Conservation (phyloP, 2,888 invertebrate genomes). For the Coelinius sp. region DNA sequence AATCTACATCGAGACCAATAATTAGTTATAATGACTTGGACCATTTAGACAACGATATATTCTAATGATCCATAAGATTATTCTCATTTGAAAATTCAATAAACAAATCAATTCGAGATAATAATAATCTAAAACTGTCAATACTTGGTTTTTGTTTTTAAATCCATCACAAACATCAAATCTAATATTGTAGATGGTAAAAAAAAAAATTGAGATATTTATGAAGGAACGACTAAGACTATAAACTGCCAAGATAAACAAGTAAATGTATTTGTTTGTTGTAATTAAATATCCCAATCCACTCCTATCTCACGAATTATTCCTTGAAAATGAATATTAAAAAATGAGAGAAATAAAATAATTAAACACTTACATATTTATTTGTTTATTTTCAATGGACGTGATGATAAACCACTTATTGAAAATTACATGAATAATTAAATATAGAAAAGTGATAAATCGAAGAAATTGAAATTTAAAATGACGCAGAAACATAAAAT, state of each 20-base stretch:
- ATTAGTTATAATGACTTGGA: conserved; percentile 93
- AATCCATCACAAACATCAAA: too few relatives aligned
- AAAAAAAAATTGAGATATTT: conserved; percentile 13
- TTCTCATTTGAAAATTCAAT: not conserved
- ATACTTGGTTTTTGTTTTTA: not conserved
- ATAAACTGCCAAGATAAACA: conserved; percentile 43
- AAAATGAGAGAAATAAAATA: not conserved
- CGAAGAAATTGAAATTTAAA: not conserved
- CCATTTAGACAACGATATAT: conserved; percentile 87
- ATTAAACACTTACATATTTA: conserved; percentile 13
- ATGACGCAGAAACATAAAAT: not conserved
- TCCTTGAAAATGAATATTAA: conserved; percentile 9
- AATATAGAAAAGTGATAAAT: not conserved
- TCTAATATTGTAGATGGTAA: conserved; percentile 1
- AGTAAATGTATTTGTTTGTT: conserved; percentile 65
- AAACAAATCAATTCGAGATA: not conserved
- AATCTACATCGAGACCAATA: conserved; percentile 77
- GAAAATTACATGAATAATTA: conserved; percentile 15
- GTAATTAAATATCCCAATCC: conserved; percentile 54
- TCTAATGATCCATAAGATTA: conserved; percentile 71
- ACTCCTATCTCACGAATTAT: conserved; percentile 51
- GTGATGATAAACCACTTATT: not conserved
- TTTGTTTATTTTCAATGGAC: conserved; percentile 30
- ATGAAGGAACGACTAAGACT: too few relatives aligned
- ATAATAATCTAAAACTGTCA: too few relatives aligned